Base-by-base conservation (phyloP, 2,888 invertebrate species). In the Lasioglossum leucozonium region DNA sequence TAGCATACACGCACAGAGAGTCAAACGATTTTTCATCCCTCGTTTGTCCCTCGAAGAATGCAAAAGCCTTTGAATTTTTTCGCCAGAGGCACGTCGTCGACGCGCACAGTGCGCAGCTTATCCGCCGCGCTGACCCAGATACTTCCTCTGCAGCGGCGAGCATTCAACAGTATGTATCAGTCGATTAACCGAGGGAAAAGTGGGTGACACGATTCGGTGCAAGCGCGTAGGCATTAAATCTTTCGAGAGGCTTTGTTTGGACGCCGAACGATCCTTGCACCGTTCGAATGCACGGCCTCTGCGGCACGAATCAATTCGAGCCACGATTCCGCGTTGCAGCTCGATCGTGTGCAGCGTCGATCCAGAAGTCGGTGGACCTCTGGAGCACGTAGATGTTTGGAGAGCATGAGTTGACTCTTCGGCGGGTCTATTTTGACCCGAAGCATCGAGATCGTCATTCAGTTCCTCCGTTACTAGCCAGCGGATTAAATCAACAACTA, bases 31-130 rank as follows among this genome's bases (percentile, higher is more conserved):
- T 22, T n/a, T 18, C 1, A 58, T 58, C 40, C 26, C 40, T 18
- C 10, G 18, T 44, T 30, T 16, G n/a, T n/a, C 5, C 0, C 37
- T 71, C 10, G 22, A n/a, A 62, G 22, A 81, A 55, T 55, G 26
- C 42, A 55, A 5, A 67, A 13, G 40, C 34, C 58, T 81, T 42
- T 62, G 16, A 79, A 74, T 58, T 55, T 82, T 65, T 58, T 67
- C 51, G 4, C 44, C 58, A 10, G 40, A 58, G 69, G 30, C 47
- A 26, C 37, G 30, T 22, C 51, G 5, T 1, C 5, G n/a, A 10
- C 22, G n/a, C 34, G 37, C 26, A 26, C 34, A 4, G 34, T 42
- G 30, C 72, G 13, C 5, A 11, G 10, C 22, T 30, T 67, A 11
- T 58, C 40, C 30, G 30, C 62, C 30, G 13, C 58, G 58, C 5